Evolutionary conservation across 2,113 vertebrate genomes (phyloP).

Genomic region (Eidolon helvum): DNA sequence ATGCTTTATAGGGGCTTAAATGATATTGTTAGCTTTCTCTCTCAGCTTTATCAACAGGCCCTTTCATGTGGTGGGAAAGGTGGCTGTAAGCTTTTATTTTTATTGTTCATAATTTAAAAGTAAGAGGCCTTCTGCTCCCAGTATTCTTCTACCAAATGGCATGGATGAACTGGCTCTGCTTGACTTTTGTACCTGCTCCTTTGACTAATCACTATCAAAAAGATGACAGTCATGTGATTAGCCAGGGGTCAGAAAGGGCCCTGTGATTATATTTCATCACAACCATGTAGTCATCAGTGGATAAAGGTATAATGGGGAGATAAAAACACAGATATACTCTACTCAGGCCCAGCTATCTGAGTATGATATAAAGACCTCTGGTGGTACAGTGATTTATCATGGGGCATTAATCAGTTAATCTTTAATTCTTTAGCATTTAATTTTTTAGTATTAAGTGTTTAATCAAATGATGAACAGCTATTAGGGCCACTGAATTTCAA

Average conservation of each 20-base stretch:
- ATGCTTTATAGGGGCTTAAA: background rate
- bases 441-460: background rate
- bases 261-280: background rate
- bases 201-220: background rate
- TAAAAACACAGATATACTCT: background rate
- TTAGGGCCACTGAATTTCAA: background rate
- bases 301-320: background rate
- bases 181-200: background rate
- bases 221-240: background rate
- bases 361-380: background rate
- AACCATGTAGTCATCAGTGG: background rate
- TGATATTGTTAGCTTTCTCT: background rate
- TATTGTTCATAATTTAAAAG: slow-evolving; percentile 26
- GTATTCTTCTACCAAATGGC: background rate
- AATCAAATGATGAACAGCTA: background rate
- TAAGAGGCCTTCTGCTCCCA: background rate
- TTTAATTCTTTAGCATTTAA: background rate
- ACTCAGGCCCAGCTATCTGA: background rate
- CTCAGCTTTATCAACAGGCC: background rate
- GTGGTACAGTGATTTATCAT: background rate
- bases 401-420: background rate
- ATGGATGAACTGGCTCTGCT: background rate
- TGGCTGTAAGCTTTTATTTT: slow-evolving; percentile 7
- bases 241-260: background rate
- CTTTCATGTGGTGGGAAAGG: background rate